Evolutionary conservation across 2,888 invertebrate genomes (phyloP).

Genomic region (Volucella bombylans): DNA sequence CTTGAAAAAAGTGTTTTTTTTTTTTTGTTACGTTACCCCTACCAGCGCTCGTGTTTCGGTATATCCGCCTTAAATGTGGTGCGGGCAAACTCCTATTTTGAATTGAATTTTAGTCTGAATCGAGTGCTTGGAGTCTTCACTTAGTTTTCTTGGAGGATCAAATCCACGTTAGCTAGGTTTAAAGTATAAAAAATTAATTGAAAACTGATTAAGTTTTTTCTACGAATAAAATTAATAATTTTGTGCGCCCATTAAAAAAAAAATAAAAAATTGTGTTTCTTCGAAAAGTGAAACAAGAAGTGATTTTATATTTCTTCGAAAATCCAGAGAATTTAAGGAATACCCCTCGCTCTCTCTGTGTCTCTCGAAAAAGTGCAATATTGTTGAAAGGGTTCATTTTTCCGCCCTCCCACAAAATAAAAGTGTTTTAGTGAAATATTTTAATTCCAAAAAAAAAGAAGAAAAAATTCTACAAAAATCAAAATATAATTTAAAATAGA

Average conservation of each 20-base stretch:
- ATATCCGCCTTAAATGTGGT: constrained; percentile 71
- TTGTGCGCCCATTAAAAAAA: constrained; percentile 11
- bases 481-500: constrained; percentile 18
- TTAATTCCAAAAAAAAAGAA: constrained; percentile 18
- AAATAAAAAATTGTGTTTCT: not conserved
- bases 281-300: not conserved
- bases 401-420: constrained; percentile 17
- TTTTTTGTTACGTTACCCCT: constrained; percentile 16
- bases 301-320: not conserved
- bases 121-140: constrained; percentile 82
- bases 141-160: constrained; percentile 80
- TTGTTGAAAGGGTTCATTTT: not conserved
- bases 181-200: not conserved
- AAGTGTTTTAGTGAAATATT: constrained; percentile 45
- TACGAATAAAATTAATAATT: not conserved
- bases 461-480: constrained; percentile 20
- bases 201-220: not conserved
- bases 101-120: constrained; percentile 76
- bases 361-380: constrained; percentile 8
- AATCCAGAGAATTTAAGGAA: not conserved
- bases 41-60: constrained; percentile 16
- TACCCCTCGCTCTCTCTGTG: not conserved
- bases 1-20: not conserved
- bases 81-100: constrained; percentile 68
- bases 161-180: constrained; percentile 80